Evolutionary conservation across 2,888 invertebrate species (phyloP), one percentile per base, ranked within the genome.

Genomic region (Agriopis leucophaearia): DNA sequence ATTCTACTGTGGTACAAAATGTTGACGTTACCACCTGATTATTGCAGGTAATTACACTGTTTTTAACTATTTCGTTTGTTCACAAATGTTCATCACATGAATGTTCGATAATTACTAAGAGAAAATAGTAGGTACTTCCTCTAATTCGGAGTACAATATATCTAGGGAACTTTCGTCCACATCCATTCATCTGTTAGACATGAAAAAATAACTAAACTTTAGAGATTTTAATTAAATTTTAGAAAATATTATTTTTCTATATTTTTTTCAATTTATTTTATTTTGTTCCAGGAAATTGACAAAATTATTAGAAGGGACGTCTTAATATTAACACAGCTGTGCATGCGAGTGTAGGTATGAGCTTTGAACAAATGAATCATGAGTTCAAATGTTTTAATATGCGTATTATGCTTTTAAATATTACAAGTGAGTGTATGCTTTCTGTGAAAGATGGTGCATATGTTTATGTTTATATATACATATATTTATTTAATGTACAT

Each of bases 1-100:
- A 79, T 96, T 56, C 81, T 95, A 68, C 82, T 97, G 66, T 97
- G 96, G 96, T 95, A 95, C 82, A 95, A 95, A 78, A 94, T 95
- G 9, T 82, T 95, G 74, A 94, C 91, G 63, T 89, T 96, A 79
- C 95, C 96, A 1, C 92, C 94, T 64, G 94, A 95, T 69, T 95
- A 95, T 82, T 94, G 95, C 80, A 95, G 95, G 96, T 96, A 88
- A 78, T 58, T 76, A 50, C 0, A 12, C 27, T 18, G n/a, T n/a
- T 18, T 18, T 1, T 8, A 15, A 54, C 16, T 54, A 12, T 27
- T 5, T 5, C 27, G 2, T 3, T 27, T 27, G 3, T 27, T 27
- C 27, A 27, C 27, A n/a, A n/a, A n/a, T n/a, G n/a, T n/a, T n/a
- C n/a, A n/a, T n/a, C n/a, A n/a, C n/a, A n/a, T n/a, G n/a, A n/a